Percentiles rank a stretch among this genome's conserved stretches.
Conservation (phyloP, 2,888 invertebrate species). For the Gisinianus flammeolus region DNA sequence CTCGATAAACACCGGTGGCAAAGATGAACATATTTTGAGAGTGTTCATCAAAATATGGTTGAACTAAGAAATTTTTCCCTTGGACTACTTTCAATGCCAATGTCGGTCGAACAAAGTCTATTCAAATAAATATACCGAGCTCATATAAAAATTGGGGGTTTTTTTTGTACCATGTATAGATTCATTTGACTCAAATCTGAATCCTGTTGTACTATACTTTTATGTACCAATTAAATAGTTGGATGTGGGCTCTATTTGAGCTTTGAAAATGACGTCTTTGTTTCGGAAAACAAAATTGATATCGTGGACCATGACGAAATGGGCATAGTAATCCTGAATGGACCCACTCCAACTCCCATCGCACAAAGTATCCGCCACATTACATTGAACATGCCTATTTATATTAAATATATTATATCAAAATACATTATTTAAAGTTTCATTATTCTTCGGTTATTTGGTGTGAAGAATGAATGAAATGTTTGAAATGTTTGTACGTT, state of each 20-base stretch:
- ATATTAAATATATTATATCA: background rate
- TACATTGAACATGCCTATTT: background rate
- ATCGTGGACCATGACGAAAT: background rate
- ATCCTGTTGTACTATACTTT: background rate
- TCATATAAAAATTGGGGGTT: background rate
- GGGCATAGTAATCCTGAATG: background rate
- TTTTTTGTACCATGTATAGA: too few relatives aligned
- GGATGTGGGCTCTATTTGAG: background rate
- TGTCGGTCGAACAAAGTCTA: background rate
- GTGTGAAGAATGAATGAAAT: too few relatives aligned
- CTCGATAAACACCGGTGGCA: background rate
- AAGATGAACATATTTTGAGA: background rate
- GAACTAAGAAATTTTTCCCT: slow-evolving; percentile 19
- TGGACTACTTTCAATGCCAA: slow-evolving; percentile 9
- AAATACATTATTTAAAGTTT: too few relatives aligned
- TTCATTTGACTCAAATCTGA: too few relatives aligned
- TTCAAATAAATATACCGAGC: background rate
- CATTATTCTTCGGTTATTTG: too few relatives aligned
- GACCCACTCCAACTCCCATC: background rate
- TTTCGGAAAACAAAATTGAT: background rate
- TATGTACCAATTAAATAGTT: background rate
- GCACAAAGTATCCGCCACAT: background rate
- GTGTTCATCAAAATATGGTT: background rate
- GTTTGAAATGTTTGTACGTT: too few relatives aligned
- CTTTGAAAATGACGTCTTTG: background rate